Evolutionary conservation across 2,113 vertebrate genomes (phyloP).

Genomic region (Pangasianodon gigas): DNA sequence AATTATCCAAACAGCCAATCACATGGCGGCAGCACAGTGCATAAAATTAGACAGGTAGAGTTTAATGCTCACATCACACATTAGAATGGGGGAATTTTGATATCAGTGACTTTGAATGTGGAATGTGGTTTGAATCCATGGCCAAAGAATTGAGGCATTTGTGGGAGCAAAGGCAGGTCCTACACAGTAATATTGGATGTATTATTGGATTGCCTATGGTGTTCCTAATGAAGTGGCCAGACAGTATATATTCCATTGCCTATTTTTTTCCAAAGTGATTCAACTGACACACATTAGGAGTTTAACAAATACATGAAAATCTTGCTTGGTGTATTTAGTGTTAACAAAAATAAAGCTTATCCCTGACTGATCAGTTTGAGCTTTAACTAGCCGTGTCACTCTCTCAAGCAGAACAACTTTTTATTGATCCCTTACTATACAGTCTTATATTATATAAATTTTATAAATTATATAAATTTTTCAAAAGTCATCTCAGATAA

Average conservation of each 20-base stretch:
- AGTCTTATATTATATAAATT: neutral
- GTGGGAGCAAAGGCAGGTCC: neutral
- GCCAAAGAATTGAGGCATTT: neutral
- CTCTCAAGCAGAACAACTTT: neutral
- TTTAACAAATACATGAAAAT: neutral
- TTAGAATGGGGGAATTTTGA: neutral
- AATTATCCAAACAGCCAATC: neutral
- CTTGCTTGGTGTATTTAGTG: neutral
- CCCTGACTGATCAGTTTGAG: neutral
- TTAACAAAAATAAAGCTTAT: neutral
- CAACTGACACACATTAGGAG: neutral
- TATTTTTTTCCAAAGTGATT: neutral
- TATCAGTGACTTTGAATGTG: neutral
- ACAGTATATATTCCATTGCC: neutral
- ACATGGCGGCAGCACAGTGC: neutral
- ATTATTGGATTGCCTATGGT: too few species aligned
- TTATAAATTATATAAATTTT: too few species aligned
- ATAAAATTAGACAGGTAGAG: neutral
- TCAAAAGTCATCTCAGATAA: neutral
- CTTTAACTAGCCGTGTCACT: neutral
- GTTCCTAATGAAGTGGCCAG: neutral
- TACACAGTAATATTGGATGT: too few species aligned
- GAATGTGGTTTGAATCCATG: neutral
- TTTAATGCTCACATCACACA: neutral
- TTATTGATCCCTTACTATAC: neutral